phyloP scores from a whole-genome alignment of 2,888 invertebrate species.

The Chouioia cunea region DNA sequence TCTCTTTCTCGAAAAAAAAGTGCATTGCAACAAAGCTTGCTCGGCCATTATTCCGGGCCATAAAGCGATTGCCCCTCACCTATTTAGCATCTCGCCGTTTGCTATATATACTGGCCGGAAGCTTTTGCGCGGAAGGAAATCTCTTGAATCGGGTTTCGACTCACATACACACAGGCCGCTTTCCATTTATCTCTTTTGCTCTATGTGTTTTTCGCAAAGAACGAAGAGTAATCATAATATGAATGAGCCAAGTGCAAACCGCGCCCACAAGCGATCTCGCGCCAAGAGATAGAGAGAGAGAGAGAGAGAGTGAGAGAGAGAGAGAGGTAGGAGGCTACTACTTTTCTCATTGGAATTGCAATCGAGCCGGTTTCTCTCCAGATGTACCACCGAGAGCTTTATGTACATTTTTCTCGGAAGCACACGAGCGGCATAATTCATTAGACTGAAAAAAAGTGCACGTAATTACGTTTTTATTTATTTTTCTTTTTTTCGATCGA shows the following conservation, averaged over 20 bases:
- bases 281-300: neutral
- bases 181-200: neutral
- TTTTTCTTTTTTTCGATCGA: constrained; percentile 1
- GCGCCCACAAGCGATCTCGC: constrained; percentile 44
- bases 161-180: neutral
- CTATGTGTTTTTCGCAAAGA: constrained; percentile 49
- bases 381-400: constrained; percentile 52
- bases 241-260: constrained; percentile 62
- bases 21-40: constrained; percentile 30
- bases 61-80: constrained; percentile 63
- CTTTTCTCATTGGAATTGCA: constrained; percentile 66
- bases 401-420: constrained; percentile 57
- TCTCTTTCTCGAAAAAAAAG: constrained; percentile 34
- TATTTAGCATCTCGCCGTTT: constrained; percentile 61
- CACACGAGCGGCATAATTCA: constrained; percentile 51
- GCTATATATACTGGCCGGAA: constrained; percentile 28
- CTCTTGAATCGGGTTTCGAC: neutral
- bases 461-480: constrained; percentile 39
- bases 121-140: neutral
- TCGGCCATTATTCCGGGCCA: constrained; percentile 66
- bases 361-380: constrained; percentile 57
- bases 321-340: constrained; percentile 36
- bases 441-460: constrained; percentile 51
- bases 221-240: constrained; percentile 62
- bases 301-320: constrained; percentile 3